Evolutionary conservation across 2,888 invertebrate genomes (phyloP).

Genomic region (Seladonia tumulorum): DNA sequence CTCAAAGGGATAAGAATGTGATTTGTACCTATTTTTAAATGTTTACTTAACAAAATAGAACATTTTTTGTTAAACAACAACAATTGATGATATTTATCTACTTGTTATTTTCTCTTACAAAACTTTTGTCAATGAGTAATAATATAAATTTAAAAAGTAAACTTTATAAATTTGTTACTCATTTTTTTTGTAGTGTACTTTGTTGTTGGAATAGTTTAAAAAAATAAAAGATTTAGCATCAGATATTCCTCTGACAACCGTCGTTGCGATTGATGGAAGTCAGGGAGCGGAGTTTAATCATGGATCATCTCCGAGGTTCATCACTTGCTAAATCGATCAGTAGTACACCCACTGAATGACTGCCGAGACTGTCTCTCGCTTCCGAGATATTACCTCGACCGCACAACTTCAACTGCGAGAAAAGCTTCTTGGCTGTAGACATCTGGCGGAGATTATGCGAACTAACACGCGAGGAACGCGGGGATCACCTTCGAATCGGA

Average conservation of each 20-base stretch:
- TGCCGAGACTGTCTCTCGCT: fast-evolving
- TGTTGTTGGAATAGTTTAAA: not conserved
- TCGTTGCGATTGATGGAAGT: slow-evolving; percentile 76
- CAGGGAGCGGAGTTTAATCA: slow-evolving; percentile 80
- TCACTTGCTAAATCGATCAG: slow-evolving; percentile 82
- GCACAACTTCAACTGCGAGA: slow-evolving; percentile 50
- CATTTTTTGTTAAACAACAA: too few species aligned
- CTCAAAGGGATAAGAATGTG: too few species aligned
- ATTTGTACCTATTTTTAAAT: too few species aligned
- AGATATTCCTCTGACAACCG: slow-evolving; percentile 74
- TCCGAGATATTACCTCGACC: slow-evolving; percentile 9
- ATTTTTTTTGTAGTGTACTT: too few species aligned
- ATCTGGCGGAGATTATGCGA: slow-evolving; percentile 42
- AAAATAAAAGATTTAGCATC: slow-evolving; percentile 75
- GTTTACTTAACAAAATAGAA: too few species aligned
- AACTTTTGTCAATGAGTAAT: too few species aligned
- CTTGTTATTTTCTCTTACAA: too few species aligned
- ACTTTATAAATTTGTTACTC: too few species aligned
- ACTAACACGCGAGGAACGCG: slow-evolving; percentile 14
- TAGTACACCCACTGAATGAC: slow-evolving; percentile 81
- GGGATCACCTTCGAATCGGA: not conserved
- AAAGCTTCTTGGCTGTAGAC: slow-evolving; percentile 1
- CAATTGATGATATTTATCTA: too few species aligned
- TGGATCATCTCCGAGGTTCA: slow-evolving; percentile 78
- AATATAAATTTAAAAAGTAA: too few species aligned